Evolutionary conservation across 2,888 invertebrate species (phyloP).

Genomic region (Caenorhabditis japonica): DNA sequence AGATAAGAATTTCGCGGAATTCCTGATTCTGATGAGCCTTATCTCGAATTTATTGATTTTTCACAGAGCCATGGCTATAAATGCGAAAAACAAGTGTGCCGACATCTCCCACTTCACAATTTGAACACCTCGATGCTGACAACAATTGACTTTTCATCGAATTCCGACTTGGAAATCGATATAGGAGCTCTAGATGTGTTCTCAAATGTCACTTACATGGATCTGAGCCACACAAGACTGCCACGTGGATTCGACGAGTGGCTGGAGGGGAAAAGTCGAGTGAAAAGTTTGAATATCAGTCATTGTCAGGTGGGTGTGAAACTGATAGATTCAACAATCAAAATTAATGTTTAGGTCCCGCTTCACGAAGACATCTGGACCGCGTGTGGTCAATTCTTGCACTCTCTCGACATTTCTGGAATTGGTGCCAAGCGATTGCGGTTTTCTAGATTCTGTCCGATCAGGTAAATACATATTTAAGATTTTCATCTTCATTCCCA

Average conservation of each 20-base stretch:
- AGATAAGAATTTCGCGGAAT: too few species aligned
- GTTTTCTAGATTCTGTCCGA: constrained; percentile 56
- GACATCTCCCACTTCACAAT: constrained; percentile 40
- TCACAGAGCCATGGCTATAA: constrained; percentile 30
- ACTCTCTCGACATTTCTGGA: constrained; percentile 68
- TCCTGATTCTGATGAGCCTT: too few species aligned
- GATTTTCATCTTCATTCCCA: not conserved
- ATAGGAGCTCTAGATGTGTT: constrained; percentile 52
- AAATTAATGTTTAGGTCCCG: too few species aligned
- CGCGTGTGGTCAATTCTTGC: constrained; percentile 62
- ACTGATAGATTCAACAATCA: too few species aligned
- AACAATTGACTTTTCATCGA: constrained; percentile 64
- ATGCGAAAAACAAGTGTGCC: constrained; percentile 40
- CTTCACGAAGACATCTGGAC: constrained; percentile 61
- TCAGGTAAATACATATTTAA: constrained; percentile 49
- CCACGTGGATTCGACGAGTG: constrained; percentile 54
- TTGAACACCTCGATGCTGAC: constrained; percentile 52
- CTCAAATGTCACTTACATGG: constrained; percentile 55
- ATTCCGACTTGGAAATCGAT: constrained; percentile 61
- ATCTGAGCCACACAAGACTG: constrained; percentile 50
- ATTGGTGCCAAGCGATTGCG: constrained; percentile 55
- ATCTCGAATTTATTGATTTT: constrained; percentile 2
- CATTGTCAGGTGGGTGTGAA: constrained; percentile 29
- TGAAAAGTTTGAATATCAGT: constrained; percentile 61
- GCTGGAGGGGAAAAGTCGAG: constrained; percentile 56